Conservation (phyloP, 2,113 vertebrate genomes). For the Parus major region DNA sequence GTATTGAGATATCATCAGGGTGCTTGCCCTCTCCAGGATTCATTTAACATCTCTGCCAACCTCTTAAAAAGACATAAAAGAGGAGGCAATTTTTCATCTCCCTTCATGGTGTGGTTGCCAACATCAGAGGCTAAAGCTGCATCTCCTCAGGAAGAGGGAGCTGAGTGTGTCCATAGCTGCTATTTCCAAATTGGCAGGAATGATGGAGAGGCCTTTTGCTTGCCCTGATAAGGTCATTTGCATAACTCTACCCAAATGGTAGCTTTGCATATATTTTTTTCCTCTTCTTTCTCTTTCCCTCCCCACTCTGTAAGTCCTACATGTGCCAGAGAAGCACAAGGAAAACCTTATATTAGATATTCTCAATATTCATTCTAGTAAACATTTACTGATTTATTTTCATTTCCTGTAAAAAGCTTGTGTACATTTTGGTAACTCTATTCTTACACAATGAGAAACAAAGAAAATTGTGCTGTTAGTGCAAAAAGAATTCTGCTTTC, state of each 20-base stretch:
- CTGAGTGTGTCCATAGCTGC: not conserved
- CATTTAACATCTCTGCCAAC: not conserved
- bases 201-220: constrained; percentile 31
- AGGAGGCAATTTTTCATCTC: constrained; percentile 36
- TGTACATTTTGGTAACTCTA: not conserved
- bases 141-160: constrained; percentile 19
- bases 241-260: constrained; percentile 23
- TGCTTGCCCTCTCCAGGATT: not conserved
- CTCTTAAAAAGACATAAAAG: constrained; percentile 13
- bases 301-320: not conserved
- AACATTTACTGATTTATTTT: not conserved
- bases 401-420: not conserved
- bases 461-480: not conserved
- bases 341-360: not conserved
- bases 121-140: constrained; percentile 9
- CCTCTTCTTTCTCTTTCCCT: not conserved
- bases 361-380: not conserved
- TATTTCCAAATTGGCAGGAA: constrained; percentile 25
- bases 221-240: constrained; percentile 48
- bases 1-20: not conserved
- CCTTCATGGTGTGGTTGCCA: constrained; percentile 20
- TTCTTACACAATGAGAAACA: not conserved
- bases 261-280: constrained; percentile 20
- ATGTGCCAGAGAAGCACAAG: not conserved
- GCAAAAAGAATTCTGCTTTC: not conserved